Evolutionary conservation across 2,113 vertebrate species (phyloP), one percentile per base, ranked within the genome.

Genomic region (Mesembrinibis cayennensis): DNA sequence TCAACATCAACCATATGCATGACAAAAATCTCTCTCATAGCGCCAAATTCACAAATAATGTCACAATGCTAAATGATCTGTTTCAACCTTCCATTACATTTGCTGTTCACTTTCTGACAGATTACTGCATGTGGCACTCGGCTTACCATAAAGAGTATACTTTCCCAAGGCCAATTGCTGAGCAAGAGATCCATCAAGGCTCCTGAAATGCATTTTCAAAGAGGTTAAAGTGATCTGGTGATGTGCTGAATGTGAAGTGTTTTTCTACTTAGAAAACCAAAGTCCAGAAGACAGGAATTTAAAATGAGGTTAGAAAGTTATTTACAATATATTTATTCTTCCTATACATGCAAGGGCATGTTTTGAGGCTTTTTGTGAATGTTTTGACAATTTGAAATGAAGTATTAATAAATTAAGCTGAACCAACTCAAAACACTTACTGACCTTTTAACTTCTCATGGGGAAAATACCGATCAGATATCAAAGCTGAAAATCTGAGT

Each of bases 21-120:
- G 81, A 87, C 86, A 96, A 95, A 94, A 97, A 36, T 44, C 45
- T 93, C 87, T 62, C 47, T 71, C 10, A 2, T 25, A 77, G 22
- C 6, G 9, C 45, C 97, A 95, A 55, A 93, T 96, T 97, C 96
- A 90, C 96, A 97, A 94, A 95, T 94, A 94, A 78, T 94, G 74
- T 93, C 93, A 95, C 81, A 42, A 78, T 82, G 76, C 47, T 96
- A 96, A 96, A 96, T 92, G 81, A 93, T 94, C 81, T 95, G 47
- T 89, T 94, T 93, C 90, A 94, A 45, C 65, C 50, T 89, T 65
- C 52, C 38, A 76, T 96, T 94, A 82, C 80, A 62, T 34, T 71
- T 87, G 38, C 66, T 92, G 49, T 11, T 81, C 69, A 3, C 63
- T 87, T 96, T 70, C 74, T 97, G 93, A 92, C 42, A 82, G 79